Percentiles rank a stretch among this genome's conserved stretches.
Conservation (phyloP, 2,888 invertebrate genomes). For the Tenthredo distinguenda region DNA sequence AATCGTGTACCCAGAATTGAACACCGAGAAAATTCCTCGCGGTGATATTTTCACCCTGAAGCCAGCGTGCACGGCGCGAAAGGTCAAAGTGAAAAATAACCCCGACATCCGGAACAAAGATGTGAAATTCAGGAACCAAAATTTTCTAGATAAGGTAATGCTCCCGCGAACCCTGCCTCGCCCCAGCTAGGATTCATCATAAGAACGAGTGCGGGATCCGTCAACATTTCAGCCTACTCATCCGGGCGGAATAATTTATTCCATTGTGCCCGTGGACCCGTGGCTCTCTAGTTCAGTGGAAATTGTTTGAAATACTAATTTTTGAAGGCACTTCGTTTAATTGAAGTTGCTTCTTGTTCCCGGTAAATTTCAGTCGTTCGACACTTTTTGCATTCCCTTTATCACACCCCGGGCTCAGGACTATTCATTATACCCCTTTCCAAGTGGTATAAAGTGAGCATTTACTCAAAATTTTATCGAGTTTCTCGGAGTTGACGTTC, state of each 20-base stretch:
- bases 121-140: background rate
- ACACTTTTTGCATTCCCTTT: constrained; percentile 31
- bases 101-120: background rate
- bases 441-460: background rate
- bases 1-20: background rate
- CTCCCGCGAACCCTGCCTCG: background rate
- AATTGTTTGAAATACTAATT: constrained; percentile 12
- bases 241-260: constrained; percentile 16
- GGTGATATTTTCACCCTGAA: background rate
- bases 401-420: background rate
- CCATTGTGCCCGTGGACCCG: background rate
- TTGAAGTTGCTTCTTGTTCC: background rate
- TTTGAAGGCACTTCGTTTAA: constrained; percentile 21
- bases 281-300: background rate
- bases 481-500: background rate
- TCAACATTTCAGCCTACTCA: background rate
- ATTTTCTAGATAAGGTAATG: constrained; percentile 4
- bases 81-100: constrained; percentile 22
- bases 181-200: background rate
- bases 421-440: constrained; percentile 31
- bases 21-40: background rate
- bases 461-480: background rate
- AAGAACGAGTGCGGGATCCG: background rate
- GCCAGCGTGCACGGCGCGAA: background rate
- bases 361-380: background rate